A percentile compares a stretch with the other conserved stretches of the same genome.
Evolutionary conservation across 2,113 vertebrate species (phyloP).

Genomic region (Scolopax mira): DNA sequence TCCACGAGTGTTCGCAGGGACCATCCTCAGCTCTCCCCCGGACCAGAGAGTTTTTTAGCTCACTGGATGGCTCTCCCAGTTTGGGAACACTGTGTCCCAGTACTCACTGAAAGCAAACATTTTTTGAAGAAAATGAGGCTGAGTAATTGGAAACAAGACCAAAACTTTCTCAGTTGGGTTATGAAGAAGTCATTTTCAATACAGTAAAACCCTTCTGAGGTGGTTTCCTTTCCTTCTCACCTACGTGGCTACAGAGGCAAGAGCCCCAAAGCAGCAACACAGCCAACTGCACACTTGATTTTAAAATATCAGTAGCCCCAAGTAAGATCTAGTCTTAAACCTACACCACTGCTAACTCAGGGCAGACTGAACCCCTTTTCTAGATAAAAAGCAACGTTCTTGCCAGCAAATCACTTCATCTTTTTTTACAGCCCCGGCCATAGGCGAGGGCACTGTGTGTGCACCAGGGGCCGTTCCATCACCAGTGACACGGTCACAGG

Average conservation of each 20-base stretch:
- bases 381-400: neutral
- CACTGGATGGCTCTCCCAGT: neutral
- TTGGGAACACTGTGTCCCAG: neutral
- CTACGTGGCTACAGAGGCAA: neutral
- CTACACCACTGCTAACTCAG: neutral
- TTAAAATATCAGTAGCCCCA: neutral
- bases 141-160: neutral
- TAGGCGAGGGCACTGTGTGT: neutral
- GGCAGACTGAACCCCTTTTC: neutral
- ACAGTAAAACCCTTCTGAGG: neutral
- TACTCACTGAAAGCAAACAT: neutral
- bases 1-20: fast-evolving
- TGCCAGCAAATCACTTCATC: neutral
- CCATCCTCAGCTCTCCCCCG: neutral
- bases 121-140: neutral
- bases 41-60: neutral
- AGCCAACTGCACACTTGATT: neutral
- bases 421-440: neutral
- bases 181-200: neutral
- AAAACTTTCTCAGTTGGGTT: neutral
- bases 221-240: neutral
- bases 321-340: neutral
- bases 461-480: neutral
- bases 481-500: neutral
- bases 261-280: neutral